These are phyloP conservation scores for Sitobion miscanthi DNA, from an alignment of 1,140 invertebrate genomes.

Conservation along the genomic window DNA sequence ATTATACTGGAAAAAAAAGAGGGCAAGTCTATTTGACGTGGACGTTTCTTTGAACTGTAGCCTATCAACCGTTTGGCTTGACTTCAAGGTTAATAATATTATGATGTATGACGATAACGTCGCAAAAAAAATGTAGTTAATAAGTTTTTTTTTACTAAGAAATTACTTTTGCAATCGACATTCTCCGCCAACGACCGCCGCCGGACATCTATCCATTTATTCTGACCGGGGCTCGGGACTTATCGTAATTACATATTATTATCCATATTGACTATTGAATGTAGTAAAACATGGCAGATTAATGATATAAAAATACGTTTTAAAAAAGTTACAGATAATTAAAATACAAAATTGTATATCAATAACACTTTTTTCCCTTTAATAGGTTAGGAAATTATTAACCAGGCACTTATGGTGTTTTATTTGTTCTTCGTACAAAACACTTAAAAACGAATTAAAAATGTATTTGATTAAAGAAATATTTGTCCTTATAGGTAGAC, in stretches of 20 bases:
- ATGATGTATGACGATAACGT: background rate
- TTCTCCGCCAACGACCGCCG: background rate
- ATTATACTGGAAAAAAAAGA: background rate
- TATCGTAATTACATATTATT: background rate
- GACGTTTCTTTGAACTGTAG: background rate
- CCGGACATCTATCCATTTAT: background rate
- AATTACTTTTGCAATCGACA: background rate
- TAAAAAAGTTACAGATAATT: background rate
- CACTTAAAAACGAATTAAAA: background rate
- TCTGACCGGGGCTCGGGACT: background rate
- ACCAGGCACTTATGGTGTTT: background rate
- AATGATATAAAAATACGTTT: background rate
- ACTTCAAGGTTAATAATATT: constrained; percentile 12
- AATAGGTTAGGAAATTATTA: background rate
- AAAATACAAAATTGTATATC: background rate
- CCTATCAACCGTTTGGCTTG: background rate
- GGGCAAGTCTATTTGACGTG: background rate
- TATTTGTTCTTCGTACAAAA: background rate
- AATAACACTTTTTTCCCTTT: background rate
- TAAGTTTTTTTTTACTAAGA: background rate
- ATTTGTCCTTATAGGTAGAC: background rate
- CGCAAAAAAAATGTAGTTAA: background rate
- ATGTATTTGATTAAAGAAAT: background rate
- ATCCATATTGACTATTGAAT: background rate
- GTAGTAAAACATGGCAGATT: background rate